phyloP scores from a whole-genome alignment of 2,113 vertebrate species.

The Mirza zaza region DNA sequence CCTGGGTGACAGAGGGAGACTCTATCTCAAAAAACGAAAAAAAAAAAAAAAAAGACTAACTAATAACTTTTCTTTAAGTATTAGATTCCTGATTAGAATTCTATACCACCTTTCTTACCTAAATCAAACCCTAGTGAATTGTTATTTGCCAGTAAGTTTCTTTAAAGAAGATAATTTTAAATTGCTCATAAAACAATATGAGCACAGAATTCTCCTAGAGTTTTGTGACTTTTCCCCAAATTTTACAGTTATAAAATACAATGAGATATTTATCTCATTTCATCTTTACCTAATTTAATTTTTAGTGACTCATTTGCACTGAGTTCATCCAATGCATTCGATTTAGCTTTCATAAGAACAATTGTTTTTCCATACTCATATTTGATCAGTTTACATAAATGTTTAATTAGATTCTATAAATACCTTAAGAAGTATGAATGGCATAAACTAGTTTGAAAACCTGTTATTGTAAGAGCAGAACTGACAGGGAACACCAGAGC shows the following conservation, averaged over 20 bases:
- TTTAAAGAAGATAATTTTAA: neutral
- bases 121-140: neutral
- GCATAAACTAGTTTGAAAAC: neutral
- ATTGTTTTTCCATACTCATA: neutral
- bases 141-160: neutral
- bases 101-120: neutral
- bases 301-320: neutral
- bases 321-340: neutral
- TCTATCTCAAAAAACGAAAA: no score
- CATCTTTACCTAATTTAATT: neutral
- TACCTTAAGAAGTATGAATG: neutral
- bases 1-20: no score
- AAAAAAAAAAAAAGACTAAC: no score
- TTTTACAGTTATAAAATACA: neutral
- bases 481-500: neutral
- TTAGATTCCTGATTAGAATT: neutral
- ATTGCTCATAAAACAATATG: neutral
- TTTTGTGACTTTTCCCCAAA: neutral
- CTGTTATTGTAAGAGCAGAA: neutral
- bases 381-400: constrained; percentile 9
- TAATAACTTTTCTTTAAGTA: neutral
- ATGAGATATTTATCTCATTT: neutral
- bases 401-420: constrained; percentile 37
- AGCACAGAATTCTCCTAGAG: neutral
- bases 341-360: neutral